Percentiles rank a stretch among this genome's conserved stretches.
These are phyloP conservation scores for Molanna angustata DNA, from an alignment of 2,888 invertebrate genomes.

Conservation along the genomic window DNA sequence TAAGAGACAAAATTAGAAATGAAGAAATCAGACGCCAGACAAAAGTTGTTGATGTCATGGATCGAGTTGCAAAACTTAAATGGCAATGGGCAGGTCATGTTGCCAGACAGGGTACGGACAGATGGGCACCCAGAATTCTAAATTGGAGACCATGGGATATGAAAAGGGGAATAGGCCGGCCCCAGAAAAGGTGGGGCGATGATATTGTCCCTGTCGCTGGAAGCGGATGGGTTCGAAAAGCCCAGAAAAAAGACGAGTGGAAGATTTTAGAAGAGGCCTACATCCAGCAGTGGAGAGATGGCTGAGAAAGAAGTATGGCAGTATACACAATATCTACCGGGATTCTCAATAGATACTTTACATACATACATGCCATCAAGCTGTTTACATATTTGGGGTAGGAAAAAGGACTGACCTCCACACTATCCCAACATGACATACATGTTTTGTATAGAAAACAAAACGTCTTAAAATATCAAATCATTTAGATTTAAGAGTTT, in stretches of 20 bases:
- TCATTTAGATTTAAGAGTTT: no score
- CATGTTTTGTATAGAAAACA: no score
- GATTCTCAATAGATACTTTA: no score
- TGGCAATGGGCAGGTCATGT: constrained; percentile 10
- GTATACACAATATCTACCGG: no score
- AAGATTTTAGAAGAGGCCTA: constrained; percentile 1
- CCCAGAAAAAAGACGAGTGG: background rate
- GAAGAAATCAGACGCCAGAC: constrained; percentile 18
- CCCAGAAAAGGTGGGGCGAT: background rate
- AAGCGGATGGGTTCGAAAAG: no score
- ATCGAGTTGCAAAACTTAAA: constrained; percentile 7
- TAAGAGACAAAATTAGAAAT: constrained; percentile 20
- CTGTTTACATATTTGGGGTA: no score
- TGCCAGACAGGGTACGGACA: no score
- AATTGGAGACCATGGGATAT: constrained; percentile 3
- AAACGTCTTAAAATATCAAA: no score
- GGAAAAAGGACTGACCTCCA: no score
- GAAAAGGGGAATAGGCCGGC: background rate
- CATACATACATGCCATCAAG: no score
- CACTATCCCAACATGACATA: no score
- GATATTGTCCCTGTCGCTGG: constrained; percentile 1
- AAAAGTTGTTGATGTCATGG: constrained; percentile 6
- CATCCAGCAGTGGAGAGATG: constrained; percentile 4
- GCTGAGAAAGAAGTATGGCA: background rate
- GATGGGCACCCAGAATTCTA: constrained; percentile 1